Base-by-base conservation (phyloP, 2,797 vertebrate species). In the Ptychobarbus kaznakovi region DNA sequence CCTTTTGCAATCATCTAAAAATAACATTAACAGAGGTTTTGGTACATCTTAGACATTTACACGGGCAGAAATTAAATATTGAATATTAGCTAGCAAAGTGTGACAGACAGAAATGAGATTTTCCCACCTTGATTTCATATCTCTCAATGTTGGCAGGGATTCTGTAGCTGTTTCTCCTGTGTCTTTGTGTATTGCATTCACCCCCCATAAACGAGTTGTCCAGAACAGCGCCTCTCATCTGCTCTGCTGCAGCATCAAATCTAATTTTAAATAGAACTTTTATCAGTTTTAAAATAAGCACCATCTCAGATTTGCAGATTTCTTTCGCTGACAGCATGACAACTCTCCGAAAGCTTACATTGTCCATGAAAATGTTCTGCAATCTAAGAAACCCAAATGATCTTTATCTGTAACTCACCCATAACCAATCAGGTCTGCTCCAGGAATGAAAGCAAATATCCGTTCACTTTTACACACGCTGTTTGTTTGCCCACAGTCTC, bases 181-280 rank as follows among this genome's bases (percentile, higher is more conserved):
- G 95, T 86, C 92, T 95, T 89, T 89, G 90, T 44, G 95, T 91
- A 73, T 1, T 87, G 87, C 97, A 98, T 8, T 80, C 86, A 88
- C 93, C 96, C 89, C 97, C 97, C 87, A 96, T 95, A 86, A 98
- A 97, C 35, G 92, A 94, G 90, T 96, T 97, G 86, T 94, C 96
- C 84, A 99, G 94, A n/a, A 99, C 95, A 3, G 95, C 93, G 4
- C 93, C 97, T 90, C 94, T 93, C 12, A 90, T 93, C 75, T 96
- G 94, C 86, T 96, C 94, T 0, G 96, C 93, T 10, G 97, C 81
- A 86, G 92, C 91, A 84, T 99, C 96, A 92, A 96, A 98, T 86
- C 98, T 99, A 89, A 63, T 89, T 88, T 22, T 87, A 86, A 66
- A 46, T 44, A 85, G 6, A 58, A 51, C 75, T 12, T 38, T 20